Conservation (phyloP, 1,140 invertebrate species). For the Gerris buenoi region DNA sequence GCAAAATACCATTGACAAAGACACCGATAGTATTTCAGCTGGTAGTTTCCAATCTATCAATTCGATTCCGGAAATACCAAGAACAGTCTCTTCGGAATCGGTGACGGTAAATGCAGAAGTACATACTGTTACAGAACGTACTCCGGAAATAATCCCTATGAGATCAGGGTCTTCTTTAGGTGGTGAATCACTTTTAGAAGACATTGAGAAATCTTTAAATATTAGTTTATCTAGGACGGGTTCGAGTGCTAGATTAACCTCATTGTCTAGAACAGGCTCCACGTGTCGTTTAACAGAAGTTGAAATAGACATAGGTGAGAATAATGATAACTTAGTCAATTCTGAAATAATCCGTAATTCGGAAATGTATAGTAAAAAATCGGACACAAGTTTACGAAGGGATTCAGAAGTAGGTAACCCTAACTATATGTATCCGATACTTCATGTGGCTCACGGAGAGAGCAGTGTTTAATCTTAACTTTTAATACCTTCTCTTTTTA, state of each 20-base stretch:
- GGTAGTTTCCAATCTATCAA: conserved; percentile 17
- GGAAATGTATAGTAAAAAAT: not conserved
- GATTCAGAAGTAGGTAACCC: conserved; percentile 6
- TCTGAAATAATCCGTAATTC: not conserved
- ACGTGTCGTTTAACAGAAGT: conserved; percentile 8
- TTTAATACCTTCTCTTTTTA: no score
- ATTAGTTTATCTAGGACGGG: conserved; percentile 12
- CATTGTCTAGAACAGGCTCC: conserved; percentile 8
- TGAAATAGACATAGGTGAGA: conserved; percentile 10
- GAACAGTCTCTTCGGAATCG: conserved; percentile 17
- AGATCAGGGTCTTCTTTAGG: conserved; percentile 7
- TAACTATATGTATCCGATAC: conserved; percentile 18
- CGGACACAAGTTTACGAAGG: not conserved
- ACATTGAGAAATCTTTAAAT: conserved; percentile 18
- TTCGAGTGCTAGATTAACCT: not conserved
- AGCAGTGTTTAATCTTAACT: conserved; percentile 20
- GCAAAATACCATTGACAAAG: conserved; percentile 9
- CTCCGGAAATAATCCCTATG: conserved; percentile 3
- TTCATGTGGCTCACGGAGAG: conserved; percentile 17
- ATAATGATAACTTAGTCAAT: not conserved
- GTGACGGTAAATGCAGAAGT: conserved; percentile 20
- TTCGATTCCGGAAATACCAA: conserved; percentile 6
- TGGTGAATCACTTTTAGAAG: conserved; percentile 18
- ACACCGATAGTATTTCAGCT: conserved; percentile 11
- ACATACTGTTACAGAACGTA: conserved; percentile 13